Conservation (phyloP, 2,888 invertebrate species). For the Thelaira solivaga region DNA sequence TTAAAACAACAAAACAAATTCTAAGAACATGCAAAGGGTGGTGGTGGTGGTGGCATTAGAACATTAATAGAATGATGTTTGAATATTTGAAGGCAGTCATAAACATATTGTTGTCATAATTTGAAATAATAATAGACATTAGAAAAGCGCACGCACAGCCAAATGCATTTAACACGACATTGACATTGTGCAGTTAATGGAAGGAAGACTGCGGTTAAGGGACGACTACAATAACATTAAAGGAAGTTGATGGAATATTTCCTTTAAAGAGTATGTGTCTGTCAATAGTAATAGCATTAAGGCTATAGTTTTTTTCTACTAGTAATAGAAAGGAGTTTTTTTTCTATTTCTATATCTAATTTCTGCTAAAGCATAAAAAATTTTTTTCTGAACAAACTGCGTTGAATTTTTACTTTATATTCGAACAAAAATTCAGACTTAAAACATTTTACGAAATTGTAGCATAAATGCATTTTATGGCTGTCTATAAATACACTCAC, state of each 20-base stretch:
- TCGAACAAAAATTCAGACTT: neutral
- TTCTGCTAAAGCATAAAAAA: conserved; percentile 5
- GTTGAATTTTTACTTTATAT: neutral
- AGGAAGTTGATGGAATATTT: conserved; percentile 17
- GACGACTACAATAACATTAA: neutral
- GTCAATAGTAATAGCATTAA: conserved; percentile 1
- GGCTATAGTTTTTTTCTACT: neutral
- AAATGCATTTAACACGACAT: conserved; percentile 29
- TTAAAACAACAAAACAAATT: neutral
- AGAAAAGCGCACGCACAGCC: conserved; percentile 43
- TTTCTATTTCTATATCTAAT: neutral
- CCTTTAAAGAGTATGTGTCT: conserved; percentile 21
- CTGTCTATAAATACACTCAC: conserved; percentile 6
- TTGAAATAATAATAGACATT: conserved; percentile 49
- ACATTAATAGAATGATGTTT: conserved; percentile 17
- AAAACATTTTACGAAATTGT: conserved; percentile 26
- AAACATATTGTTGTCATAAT: conserved; percentile 57
- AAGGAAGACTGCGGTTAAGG: neutral
- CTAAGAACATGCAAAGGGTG: neutral
- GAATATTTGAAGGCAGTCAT: conserved; percentile 33
- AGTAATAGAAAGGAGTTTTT: neutral
- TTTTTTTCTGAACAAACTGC: conserved; percentile 1
- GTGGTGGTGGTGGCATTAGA: conserved; percentile 4
- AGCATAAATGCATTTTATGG: conserved; percentile 39
- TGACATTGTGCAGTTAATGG: conserved; percentile 19